A percentile compares a stretch with the other conserved stretches of the same genome.
These are phyloP conservation scores for Tethea ocularis DNA, from an alignment of 2,888 invertebrate genomes.

Conservation along the genomic window DNA sequence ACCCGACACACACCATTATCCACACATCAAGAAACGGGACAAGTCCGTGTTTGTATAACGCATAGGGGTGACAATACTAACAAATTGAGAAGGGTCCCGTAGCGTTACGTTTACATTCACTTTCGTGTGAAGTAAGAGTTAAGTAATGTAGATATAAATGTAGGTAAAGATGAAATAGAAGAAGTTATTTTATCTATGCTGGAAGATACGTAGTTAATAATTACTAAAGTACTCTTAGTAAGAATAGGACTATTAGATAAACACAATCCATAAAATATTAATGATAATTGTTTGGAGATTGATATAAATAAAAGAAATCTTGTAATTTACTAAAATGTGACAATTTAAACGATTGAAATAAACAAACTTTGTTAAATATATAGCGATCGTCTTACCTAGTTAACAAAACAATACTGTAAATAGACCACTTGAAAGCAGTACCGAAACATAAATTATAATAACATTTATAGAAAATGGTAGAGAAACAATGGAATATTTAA, in stretches of 20 bases:
- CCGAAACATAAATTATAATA: background rate
- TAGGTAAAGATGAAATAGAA: background rate
- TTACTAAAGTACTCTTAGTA: no score
- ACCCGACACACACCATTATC: conserved; percentile 35
- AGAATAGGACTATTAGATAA: no score
- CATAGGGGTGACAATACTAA: conserved; percentile 30
- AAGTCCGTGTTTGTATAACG: conserved; percentile 12
- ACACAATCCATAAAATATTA: no score
- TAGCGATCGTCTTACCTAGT: background rate
- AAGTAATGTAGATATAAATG: background rate
- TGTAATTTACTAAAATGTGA: no score
- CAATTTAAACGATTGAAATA: no score
- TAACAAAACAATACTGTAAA: background rate
- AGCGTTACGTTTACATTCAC: conserved; percentile 18
- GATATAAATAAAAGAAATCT: no score
- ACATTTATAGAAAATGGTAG: conserved; percentile 15
- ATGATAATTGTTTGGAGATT: no score
- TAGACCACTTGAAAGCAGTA: background rate
- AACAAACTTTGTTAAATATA: background rate
- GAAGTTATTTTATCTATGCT: background rate
- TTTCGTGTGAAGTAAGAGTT: conserved; percentile 15
- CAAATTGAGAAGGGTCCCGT: conserved; percentile 38
- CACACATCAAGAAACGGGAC: conserved; percentile 23
- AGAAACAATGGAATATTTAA: conserved; percentile 21
- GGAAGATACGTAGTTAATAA: background rate